Evolutionary conservation across 2,113 vertebrate species (phyloP).

Genomic region (Cisticola juncidis): DNA sequence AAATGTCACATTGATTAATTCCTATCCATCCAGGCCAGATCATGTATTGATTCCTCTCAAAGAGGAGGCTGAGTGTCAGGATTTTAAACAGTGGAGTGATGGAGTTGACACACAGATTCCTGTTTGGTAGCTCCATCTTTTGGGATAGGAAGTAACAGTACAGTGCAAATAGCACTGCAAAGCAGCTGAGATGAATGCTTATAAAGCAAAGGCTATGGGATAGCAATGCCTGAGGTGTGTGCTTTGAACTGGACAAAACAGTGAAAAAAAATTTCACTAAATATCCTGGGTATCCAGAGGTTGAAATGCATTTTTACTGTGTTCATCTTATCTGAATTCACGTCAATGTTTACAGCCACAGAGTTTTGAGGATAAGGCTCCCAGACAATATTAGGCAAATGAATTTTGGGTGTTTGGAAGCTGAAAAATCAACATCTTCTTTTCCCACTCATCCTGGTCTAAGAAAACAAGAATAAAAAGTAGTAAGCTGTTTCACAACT

Average conservation of each 20-base stretch:
- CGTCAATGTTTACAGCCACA: background rate
- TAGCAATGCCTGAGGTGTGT: background rate
- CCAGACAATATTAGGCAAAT: background rate
- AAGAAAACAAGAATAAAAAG: background rate
- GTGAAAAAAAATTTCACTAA: background rate
- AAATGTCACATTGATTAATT: slow-evolving; percentile 17
- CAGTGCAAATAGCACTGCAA: background rate
- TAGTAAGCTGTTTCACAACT: background rate
- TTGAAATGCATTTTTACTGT: background rate
- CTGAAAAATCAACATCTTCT: background rate
- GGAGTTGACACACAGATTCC: background rate
- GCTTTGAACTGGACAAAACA: background rate
- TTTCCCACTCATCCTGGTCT: background rate
- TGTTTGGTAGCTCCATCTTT: background rate
- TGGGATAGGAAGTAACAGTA: background rate
- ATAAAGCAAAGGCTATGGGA: background rate
- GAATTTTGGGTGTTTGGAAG: background rate
- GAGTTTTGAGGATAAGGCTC: background rate
- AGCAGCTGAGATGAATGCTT: background rate
- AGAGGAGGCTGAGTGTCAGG: background rate
- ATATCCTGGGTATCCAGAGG: background rate
- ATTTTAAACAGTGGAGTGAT: background rate
- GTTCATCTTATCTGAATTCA: background rate
- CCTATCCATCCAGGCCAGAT: background rate
- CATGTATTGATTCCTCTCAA: background rate